phyloP scores from a whole-genome alignment of 2,888 invertebrate species.

The Lobophora halterata region DNA sequence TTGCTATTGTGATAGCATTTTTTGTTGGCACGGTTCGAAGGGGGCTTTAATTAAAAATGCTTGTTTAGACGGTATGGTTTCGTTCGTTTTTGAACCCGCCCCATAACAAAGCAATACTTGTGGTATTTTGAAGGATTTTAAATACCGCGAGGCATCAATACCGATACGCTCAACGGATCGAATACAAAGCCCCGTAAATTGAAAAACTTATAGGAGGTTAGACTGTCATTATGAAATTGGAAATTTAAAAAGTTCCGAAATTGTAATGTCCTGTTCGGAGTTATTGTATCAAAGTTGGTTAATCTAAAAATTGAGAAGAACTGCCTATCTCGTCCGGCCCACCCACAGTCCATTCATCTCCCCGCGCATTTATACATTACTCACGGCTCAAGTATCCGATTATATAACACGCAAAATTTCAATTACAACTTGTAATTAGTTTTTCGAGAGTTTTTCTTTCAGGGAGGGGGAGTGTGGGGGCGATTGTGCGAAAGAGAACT shows the following conservation, averaged over 20 bases:
- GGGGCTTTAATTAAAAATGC: conserved; percentile 77
- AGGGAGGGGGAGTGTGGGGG: conserved; percentile 70
- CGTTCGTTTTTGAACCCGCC: conserved; percentile 40
- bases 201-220: conserved; percentile 27
- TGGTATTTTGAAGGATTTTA: no score
- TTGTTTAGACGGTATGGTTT: conserved; percentile 56
- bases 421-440: conserved; percentile 83
- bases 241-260: conserved; percentile 39
- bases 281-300: conserved; percentile 63
- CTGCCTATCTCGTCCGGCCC: conserved; percentile 53
- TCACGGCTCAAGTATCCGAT: conserved; percentile 81
- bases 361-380: conserved; percentile 79
- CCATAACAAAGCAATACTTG: conserved; percentile 10
- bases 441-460: conserved; percentile 82
- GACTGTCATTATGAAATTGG: conserved; percentile 36
- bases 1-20: conserved; percentile 75
- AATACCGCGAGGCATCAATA: no score
- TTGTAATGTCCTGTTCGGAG: conserved; percentile 50
- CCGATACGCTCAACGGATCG: conserved; percentile 17
- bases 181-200: conserved; percentile 28
- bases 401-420: conserved; percentile 83
- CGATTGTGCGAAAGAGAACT: conserved; percentile 47
- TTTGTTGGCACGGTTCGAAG: conserved; percentile 65
- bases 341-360: conserved; percentile 70
- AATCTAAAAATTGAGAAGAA: conserved; percentile 62